Evolutionary conservation across 2,113 vertebrate genomes (phyloP).

Genomic region (Mugil cephalus): DNA sequence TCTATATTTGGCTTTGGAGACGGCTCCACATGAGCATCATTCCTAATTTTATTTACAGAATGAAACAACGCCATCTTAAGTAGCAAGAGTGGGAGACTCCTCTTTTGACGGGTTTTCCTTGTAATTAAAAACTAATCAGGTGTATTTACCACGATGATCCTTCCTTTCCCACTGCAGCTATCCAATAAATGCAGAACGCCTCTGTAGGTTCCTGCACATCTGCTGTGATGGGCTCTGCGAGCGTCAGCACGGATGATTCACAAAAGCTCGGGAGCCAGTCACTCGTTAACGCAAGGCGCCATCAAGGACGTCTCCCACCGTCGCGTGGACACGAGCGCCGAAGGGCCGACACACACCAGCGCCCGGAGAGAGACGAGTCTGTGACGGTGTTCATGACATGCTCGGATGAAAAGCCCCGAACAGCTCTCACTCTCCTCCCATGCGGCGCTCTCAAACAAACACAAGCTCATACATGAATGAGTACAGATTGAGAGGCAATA

Average conservation of each 20-base stretch:
- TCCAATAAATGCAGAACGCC: constrained; percentile 9
- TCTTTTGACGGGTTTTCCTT: constrained; percentile 3
- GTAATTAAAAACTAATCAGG: constrained; percentile 31
- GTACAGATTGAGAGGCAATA: constrained; percentile 7
- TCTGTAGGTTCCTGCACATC: not conserved
- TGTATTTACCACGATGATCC: constrained; percentile 12
- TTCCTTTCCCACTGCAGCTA: constrained; percentile 15
- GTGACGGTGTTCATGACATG: constrained; percentile 23
- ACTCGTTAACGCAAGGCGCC: constrained; percentile 13
- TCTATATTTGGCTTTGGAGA: no score
- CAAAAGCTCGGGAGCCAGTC: constrained; percentile 31
- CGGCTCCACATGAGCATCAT: not conserved
- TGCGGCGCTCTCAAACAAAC: constrained; percentile 27
- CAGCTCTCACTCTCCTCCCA: constrained; percentile 17
- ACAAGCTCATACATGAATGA: constrained; percentile 11
- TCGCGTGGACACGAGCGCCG: constrained; percentile 7
- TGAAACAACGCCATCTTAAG: constrained; percentile 8
- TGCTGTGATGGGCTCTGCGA: constrained; percentile 15
- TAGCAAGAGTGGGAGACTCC: not conserved
- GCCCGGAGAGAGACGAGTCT: constrained; percentile 25
- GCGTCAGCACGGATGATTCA: constrained; percentile 51
- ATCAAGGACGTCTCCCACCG: constrained; percentile 24
- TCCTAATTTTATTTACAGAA: not conserved
- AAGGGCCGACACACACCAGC: constrained; percentile 25
- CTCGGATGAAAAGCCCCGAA: constrained; percentile 19